Percentiles rank a stretch among this genome's conserved stretches.
These are phyloP conservation scores for Polydrusus cervinus DNA, from an alignment of 2,888 invertebrate genomes.

Conservation along the genomic window DNA sequence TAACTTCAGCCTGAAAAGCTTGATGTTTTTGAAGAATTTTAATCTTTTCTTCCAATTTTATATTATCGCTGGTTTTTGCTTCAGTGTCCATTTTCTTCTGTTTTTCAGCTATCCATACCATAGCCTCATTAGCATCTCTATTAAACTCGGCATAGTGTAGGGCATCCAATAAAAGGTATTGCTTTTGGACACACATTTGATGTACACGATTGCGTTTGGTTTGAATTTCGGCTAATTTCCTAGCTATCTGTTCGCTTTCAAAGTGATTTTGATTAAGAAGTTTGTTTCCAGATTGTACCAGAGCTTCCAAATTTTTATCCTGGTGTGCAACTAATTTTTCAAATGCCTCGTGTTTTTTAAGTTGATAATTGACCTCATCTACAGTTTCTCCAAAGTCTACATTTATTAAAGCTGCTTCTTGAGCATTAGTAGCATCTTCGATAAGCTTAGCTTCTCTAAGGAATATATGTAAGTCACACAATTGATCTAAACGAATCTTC, in stretches of 20 bases:
- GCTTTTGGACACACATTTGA: conserved; percentile 79
- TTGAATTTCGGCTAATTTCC: conserved; percentile 83
- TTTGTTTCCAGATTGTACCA: conserved; percentile 90
- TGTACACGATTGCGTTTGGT: conserved; percentile 81
- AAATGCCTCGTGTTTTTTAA: conserved; percentile 96
- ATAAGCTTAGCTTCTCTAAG: conserved; percentile 94
- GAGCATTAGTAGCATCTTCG: conserved; percentile 89
- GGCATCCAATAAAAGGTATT: conserved; percentile 82
- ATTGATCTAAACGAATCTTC: conserved; percentile 90
- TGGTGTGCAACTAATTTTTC: conserved; percentile 91
- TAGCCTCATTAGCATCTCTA: conserved; percentile 92
- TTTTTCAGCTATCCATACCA: conserved; percentile 94
- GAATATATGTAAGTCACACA: conserved; percentile 95
- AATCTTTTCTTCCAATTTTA: conserved; percentile 92
- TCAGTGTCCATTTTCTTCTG: conserved; percentile 89
- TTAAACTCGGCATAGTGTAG: conserved; percentile 92
- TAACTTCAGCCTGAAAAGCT: conserved; percentile 93
- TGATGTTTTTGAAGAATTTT: conserved; percentile 96
- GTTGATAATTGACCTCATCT: conserved; percentile 91
- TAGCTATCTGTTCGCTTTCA: conserved; percentile 86
- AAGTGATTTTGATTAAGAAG: conserved; percentile 93
- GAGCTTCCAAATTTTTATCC: conserved; percentile 88
- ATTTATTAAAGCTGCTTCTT: conserved; percentile 83
- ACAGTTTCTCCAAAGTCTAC: conserved; percentile 85
- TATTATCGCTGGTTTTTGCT: conserved; percentile 83